Percentiles rank a stretch among this genome's conserved stretches.
Conservation (phyloP, 2,888 invertebrate genomes). For the Euplexia lucipara region DNA sequence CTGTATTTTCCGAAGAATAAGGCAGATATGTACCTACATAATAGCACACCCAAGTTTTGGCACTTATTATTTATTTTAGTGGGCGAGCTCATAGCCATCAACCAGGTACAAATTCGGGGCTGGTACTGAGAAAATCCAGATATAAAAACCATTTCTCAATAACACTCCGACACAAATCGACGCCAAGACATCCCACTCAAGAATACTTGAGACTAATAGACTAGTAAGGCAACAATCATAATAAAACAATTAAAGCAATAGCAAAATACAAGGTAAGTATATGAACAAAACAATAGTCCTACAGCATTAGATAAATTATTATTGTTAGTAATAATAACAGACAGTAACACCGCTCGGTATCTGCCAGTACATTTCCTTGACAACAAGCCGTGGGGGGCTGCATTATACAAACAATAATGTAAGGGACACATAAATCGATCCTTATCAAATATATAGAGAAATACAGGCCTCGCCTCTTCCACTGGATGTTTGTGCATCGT, state of each 20-base stretch:
- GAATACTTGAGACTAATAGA: background rate
- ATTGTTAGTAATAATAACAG: conserved; percentile 25
- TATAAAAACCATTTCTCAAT: too few species aligned
- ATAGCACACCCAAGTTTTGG: too few species aligned
- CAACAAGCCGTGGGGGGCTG: conserved; percentile 75
- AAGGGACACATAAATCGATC: conserved; percentile 67
- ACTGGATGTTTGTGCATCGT: conserved; percentile 81
- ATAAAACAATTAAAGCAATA: conserved; percentile 3
- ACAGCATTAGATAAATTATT: conserved; percentile 34
- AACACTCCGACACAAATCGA: too few species aligned
- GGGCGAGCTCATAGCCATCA: too few species aligned
- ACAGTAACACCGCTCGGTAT: conserved; percentile 26
- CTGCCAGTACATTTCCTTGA: conserved; percentile 56
- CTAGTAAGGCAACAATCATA: background rate
- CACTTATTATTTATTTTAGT: too few species aligned
- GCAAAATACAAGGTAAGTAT: too few species aligned
- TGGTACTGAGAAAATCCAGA: too few species aligned
- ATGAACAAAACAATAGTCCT: conserved; percentile 16
- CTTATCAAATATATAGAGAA: conserved; percentile 76
- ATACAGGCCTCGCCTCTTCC: conserved; percentile 69
- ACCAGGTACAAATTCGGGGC: too few species aligned
- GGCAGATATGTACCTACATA: too few species aligned
- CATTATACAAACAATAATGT: conserved; percentile 62
- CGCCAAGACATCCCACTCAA: background rate
- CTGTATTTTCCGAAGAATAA: too few species aligned